Percentiles rank a stretch among this genome's conserved stretches.
These are phyloP conservation scores for Coptodon rendalli DNA, from an alignment of 2,113 vertebrate species.

Conservation along the genomic window DNA sequence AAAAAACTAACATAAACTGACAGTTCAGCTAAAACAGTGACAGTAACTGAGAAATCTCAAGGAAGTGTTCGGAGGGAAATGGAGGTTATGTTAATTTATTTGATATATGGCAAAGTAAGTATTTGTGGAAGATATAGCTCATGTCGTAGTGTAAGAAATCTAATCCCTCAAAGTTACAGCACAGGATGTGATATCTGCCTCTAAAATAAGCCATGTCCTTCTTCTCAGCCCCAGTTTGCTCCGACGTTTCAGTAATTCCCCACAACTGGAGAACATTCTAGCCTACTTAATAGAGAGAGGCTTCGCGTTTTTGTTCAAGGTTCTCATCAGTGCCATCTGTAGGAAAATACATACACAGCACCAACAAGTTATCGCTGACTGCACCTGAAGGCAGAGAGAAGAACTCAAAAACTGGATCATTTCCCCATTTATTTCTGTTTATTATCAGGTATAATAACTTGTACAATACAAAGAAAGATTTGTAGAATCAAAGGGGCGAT, in stretches of 20 bases:
- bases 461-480: conserved; percentile 74
- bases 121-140: neutral
- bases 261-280: neutral
- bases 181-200: neutral
- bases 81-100: neutral
- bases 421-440: conserved; percentile 68
- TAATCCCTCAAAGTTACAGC: neutral
- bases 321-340: conserved; percentile 1
- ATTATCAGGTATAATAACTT: conserved; percentile 74
- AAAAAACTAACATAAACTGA: neutral
- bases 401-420: neutral
- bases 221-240: neutral
- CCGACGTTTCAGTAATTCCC: no score
- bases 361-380: neutral
- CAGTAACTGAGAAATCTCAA: neutral
- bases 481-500: conserved; percentile 55
- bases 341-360: neutral
- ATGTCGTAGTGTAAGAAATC: neutral
- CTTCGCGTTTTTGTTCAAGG: neutral
- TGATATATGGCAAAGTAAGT: neutral
- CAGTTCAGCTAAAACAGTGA: neutral
- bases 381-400: neutral
- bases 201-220: neutral
- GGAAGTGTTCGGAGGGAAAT: neutral
- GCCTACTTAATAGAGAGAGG: neutral